A percentile compares a stretch with the other conserved stretches of the same genome.
Conservation (phyloP, 2,113 vertebrate species). For the Cebus imitator region DNA sequence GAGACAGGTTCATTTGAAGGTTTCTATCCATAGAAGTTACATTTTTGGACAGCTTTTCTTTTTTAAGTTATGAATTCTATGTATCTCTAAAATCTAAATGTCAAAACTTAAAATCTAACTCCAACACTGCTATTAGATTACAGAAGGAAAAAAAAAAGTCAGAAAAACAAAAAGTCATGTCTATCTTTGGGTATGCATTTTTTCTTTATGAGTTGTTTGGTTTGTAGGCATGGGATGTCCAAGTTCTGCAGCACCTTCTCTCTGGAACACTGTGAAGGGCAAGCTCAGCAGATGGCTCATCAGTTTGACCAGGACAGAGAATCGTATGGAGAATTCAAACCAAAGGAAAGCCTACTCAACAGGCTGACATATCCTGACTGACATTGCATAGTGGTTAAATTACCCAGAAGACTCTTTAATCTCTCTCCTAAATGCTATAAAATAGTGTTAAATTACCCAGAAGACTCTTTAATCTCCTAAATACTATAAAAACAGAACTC, state of each 20-base stretch:
- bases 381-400: conserved; percentile 56
- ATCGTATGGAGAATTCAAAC: neutral
- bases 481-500: conserved; percentile 49
- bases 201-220: neutral
- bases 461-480: conserved; percentile 65
- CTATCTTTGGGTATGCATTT: conserved; percentile 26
- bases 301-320: neutral
- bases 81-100: conserved; percentile 54
- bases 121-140: conserved; percentile 35
- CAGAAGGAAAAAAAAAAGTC: neutral
- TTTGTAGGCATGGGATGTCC: neutral
- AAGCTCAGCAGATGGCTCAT: neutral
- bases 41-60: conserved; percentile 45
- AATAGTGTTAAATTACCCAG: conserved; percentile 22
- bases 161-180: conserved; percentile 53
- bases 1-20: neutral
- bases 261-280: neutral
- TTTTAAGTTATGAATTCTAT: conserved; percentile 46
- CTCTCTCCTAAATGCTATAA: conserved; percentile 53
- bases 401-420: conserved; percentile 62
- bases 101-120: conserved; percentile 64
- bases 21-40: neutral
- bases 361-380: conserved; percentile 17
- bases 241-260: neutral
- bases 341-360: neutral